These are phyloP conservation scores for Polypedilum pembai DNA, from an alignment of 1,140 invertebrate genomes.

Conservation along the genomic window DNA sequence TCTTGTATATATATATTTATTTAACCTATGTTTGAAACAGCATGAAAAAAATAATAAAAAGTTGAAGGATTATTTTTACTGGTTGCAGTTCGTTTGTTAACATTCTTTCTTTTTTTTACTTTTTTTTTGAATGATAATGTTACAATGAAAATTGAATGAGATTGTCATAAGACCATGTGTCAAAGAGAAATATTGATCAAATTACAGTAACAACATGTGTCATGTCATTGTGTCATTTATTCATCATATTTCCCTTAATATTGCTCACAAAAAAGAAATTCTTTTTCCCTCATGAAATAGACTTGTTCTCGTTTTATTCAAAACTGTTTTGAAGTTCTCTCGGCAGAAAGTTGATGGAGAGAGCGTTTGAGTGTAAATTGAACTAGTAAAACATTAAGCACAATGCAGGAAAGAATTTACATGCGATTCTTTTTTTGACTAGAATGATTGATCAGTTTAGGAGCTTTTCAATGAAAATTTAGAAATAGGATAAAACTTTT, in stretches of 20 bases:
- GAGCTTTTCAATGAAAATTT: too few species aligned
- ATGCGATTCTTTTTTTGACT: too few species aligned
- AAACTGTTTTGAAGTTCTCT: not conserved
- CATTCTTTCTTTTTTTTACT: too few species aligned
- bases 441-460: too few species aligned
- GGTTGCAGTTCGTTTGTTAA: not conserved
- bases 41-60: not conserved
- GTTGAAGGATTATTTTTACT: conserved; percentile 12
- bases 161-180: not conserved
- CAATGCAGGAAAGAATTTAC: too few species aligned
- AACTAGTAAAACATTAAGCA: too few species aligned
- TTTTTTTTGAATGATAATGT: too few species aligned
- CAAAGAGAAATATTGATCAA: not conserved
- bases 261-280: not conserved
- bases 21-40: not conserved
- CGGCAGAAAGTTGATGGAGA: too few species aligned
- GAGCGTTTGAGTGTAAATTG: too few species aligned
- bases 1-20: not conserved
- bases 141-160: not conserved
- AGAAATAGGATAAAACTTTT: too few species aligned
- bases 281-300: not conserved
- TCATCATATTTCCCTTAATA: not conserved
- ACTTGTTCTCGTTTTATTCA: not conserved
- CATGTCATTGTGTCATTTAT: not conserved
- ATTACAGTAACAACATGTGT: not conserved